These are phyloP conservation scores for Leptopilina drosophilae DNA, from an alignment of 2,888 invertebrate genomes.

Conservation along the genomic window DNA sequence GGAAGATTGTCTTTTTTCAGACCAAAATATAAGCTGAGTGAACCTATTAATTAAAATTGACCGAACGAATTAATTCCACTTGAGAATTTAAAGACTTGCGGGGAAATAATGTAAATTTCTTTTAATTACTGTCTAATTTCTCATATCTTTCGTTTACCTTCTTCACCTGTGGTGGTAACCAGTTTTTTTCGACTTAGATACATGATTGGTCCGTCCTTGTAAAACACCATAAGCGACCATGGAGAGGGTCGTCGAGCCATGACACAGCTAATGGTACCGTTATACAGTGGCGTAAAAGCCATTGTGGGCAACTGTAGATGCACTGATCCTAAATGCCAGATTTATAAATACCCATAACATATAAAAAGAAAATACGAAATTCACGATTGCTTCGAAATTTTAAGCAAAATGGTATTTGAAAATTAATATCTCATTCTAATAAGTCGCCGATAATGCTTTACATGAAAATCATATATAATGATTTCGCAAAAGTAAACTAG, in stretches of 20 bases:
- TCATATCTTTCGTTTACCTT: conserved; percentile 50
- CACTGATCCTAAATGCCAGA: conserved; percentile 16
- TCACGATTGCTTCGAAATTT: not conserved
- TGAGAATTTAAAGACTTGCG: no score
- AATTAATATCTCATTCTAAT: not conserved
- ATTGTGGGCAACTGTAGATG: conserved; percentile 31
- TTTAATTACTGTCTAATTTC: conserved; percentile 39
- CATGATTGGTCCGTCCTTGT: conserved; percentile 61
- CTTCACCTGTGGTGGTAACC: conserved; percentile 42
- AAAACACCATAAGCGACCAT: conserved; percentile 51
- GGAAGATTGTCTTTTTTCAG: no score
- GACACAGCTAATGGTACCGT: conserved; percentile 73
- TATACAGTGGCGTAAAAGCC: conserved; percentile 71
- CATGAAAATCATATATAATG: not conserved
- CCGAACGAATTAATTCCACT: conserved; percentile 66
- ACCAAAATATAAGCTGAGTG: no score
- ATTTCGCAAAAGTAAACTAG: conserved; percentile 43
- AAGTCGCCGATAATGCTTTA: not conserved
- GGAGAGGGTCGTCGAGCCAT: conserved; percentile 65
- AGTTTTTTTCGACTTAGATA: conserved; percentile 41
- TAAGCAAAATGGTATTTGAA: not conserved
- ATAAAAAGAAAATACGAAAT: not conserved
- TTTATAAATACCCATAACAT: conserved; percentile 18
- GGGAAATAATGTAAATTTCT: conserved; percentile 69
- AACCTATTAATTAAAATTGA: conserved; percentile 57